phyloP scores from a whole-genome alignment of 2,888 invertebrate species.

The Drosophila colorata region DNA sequence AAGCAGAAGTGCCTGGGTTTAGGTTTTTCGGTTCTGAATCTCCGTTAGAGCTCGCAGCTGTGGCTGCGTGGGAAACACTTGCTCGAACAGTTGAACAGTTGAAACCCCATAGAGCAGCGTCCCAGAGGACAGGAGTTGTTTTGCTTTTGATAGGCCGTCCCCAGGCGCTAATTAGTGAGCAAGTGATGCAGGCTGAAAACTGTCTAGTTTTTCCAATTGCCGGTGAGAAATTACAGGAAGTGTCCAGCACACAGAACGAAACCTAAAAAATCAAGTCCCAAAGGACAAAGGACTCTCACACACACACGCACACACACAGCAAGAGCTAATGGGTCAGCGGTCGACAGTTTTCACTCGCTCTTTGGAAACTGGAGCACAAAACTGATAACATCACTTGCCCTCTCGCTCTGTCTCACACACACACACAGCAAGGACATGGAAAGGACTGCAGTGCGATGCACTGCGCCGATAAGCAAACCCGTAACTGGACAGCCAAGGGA shows the following conservation, averaged over 20 bases:
- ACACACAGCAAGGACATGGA: conserved; percentile 28
- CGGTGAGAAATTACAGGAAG: conserved; percentile 74
- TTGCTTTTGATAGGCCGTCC: conserved; percentile 47
- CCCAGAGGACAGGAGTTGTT: conserved; percentile 6
- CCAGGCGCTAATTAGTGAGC: conserved; percentile 70
- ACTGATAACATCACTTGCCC: conserved; percentile 59
- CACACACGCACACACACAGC: conserved; percentile 18
- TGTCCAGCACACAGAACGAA: conserved; percentile 46
- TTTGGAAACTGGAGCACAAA: conserved; percentile 70
- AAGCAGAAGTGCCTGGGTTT: conserved; percentile 1
- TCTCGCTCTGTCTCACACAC: conserved; percentile 4
- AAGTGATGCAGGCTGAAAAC: conserved; percentile 23
- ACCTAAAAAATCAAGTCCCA: conserved; percentile 74
- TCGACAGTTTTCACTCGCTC: conserved; percentile 33
- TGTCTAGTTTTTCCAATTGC: conserved; percentile 28
- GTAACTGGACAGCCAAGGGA: conserved; percentile 31
- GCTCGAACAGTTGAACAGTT: conserved; percentile 10
- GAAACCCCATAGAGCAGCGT: background rate
- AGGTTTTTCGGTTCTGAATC: conserved; percentile 13
- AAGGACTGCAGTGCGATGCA: conserved; percentile 71
- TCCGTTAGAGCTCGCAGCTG: conserved; percentile 3
- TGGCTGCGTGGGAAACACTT: conserved; percentile 55
- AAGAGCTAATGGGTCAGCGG: conserved; percentile 27
- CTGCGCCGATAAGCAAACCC: conserved; percentile 65
- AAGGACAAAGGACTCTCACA: conserved; percentile 57